phyloP scores from a whole-genome alignment of 2,113 vertebrate species.

The Sialia sialis region DNA sequence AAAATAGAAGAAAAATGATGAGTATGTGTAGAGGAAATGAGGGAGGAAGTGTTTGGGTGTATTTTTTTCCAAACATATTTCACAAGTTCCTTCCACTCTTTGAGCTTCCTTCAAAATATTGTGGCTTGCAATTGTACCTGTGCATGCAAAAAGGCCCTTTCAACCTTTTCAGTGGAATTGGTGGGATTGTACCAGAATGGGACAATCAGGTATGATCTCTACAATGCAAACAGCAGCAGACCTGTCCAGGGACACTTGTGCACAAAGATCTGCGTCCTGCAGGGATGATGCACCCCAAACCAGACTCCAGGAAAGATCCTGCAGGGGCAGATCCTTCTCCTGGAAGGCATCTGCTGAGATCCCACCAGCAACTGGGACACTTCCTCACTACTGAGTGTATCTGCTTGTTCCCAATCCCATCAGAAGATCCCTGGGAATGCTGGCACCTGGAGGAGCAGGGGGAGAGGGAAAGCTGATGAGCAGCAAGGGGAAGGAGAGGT shows the following conservation, averaged over 20 bases:
- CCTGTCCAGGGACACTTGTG: background rate
- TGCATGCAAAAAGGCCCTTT: background rate
- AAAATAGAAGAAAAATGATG: slow-evolving; percentile 28
- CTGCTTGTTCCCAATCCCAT: accelerated
- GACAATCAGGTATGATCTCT: background rate
- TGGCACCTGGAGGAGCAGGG: background rate
- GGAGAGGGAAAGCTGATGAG: background rate
- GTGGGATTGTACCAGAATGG: background rate
- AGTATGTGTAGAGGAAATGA: background rate
- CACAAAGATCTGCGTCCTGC: background rate
- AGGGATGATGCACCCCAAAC: background rate
- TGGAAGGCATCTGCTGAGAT: background rate
- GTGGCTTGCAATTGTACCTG: background rate
- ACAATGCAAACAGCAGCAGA: background rate
- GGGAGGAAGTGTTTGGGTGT: slow-evolving; percentile 41
- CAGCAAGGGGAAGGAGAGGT: background rate
- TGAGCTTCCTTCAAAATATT: background rate
- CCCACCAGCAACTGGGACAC: accelerated
- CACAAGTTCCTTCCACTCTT: slow-evolving; percentile 23
- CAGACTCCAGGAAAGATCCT: background rate
- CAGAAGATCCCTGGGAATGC: background rate
- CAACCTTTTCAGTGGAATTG: background rate
- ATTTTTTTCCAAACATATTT: slow-evolving; percentile 35
- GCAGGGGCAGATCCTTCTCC: background rate
- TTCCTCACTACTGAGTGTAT: background rate